A percentile compares a stretch with the other conserved stretches of the same genome.
Evolutionary conservation across 2,888 invertebrate genomes (phyloP).

Genomic region (Cheiracanthium punctorium): DNA sequence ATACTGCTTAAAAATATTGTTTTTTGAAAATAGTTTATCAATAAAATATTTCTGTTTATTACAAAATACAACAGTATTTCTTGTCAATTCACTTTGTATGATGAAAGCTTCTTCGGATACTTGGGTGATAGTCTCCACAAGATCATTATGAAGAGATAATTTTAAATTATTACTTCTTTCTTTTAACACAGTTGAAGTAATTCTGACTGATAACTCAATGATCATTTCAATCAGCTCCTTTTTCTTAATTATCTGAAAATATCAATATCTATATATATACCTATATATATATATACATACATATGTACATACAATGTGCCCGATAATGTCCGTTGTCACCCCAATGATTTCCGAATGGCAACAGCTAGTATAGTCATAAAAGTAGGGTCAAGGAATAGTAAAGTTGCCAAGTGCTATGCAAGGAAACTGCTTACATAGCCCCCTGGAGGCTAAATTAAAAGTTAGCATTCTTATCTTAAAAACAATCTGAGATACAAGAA

Average conservation of each 20-base stretch:
- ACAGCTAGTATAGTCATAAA: too few relatives aligned
- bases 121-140: background rate
- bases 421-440: too few relatives aligned
- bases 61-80: constrained; percentile 44
- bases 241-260: constrained; percentile 31
- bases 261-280: too few relatives aligned
- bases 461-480: too few relatives aligned
- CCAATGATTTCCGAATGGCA: too few relatives aligned
- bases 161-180: constrained; percentile 21
- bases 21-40: constrained; percentile 35
- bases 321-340: too few relatives aligned
- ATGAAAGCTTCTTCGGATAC: constrained; percentile 9
- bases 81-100: constrained; percentile 14
- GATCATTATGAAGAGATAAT: background rate
- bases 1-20: constrained; percentile 23
- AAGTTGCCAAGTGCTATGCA: too few relatives aligned
- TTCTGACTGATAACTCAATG: constrained; percentile 8
- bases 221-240: constrained; percentile 35
- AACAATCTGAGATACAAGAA: too few relatives aligned
- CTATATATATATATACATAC: too few relatives aligned
- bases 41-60: constrained; percentile 44
- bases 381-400: too few relatives aligned
- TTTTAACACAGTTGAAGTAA: constrained; percentile 36
- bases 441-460: too few relatives aligned
- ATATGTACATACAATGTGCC: too few relatives aligned